These are phyloP conservation scores for Vesta saturnalis DNA, from an alignment of 2,888 invertebrate species.

Conservation along the genomic window DNA sequence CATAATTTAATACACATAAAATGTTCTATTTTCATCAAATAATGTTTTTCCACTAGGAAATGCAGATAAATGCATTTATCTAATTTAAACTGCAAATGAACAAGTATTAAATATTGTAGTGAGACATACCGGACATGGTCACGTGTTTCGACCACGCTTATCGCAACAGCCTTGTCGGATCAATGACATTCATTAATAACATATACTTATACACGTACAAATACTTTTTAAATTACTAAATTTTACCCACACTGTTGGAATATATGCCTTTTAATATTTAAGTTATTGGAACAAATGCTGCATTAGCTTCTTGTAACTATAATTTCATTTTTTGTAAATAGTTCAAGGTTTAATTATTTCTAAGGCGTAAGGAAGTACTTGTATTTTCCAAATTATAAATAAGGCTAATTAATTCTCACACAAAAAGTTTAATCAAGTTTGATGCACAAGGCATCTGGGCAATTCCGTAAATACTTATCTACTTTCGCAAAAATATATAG, in stretches of 20 bases:
- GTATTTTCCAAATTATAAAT: background rate
- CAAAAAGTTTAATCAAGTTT: too few relatives aligned
- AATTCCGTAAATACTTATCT: too few relatives aligned
- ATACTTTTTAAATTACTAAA: background rate
- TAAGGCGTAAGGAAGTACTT: background rate
- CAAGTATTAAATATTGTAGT: constrained; percentile 17
- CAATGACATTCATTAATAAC: constrained; percentile 28
- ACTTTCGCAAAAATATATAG: too few relatives aligned
- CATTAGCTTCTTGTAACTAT: background rate
- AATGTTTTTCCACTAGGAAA: too few relatives aligned
- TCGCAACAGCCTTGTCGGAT: constrained; percentile 18
- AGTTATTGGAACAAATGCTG: too few relatives aligned
- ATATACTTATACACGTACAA: constrained; percentile 1
- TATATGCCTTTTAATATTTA: too few relatives aligned
- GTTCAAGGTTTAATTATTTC: background rate
- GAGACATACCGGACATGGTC: constrained; percentile 23
- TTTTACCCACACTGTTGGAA: too few relatives aligned
- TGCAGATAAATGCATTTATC: constrained; percentile 28
- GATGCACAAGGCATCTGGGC: too few relatives aligned
- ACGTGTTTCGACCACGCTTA: constrained; percentile 17
- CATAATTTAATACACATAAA: too few relatives aligned
- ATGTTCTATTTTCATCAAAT: too few relatives aligned
- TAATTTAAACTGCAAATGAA: constrained; percentile 36
- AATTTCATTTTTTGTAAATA: background rate
- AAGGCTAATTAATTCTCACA: background rate